phyloP scores from a whole-genome alignment of 2,113 vertebrate species.

The Anguilla japonica region DNA sequence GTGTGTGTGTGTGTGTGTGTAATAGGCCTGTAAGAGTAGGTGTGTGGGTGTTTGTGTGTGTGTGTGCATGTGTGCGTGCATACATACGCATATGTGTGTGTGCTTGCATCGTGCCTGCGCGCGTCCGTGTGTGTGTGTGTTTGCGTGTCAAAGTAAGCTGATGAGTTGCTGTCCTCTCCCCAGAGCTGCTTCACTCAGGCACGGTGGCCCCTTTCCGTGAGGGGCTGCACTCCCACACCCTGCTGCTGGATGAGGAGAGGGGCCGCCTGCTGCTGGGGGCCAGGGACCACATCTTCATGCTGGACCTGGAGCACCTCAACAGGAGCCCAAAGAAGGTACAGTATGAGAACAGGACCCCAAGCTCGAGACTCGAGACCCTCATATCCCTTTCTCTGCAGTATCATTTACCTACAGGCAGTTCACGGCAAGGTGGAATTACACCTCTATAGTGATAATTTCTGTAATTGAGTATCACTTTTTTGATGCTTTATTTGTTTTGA shows the following conservation, averaged over 20 bases:
- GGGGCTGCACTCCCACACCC: slow-evolving; percentile 87
- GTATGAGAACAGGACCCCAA: background rate
- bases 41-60: background rate
- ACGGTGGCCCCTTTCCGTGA: slow-evolving; percentile 85
- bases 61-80: background rate
- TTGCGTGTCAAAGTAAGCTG: background rate
- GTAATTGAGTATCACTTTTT: slow-evolving; percentile 14
- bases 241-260: slow-evolving; percentile 92
- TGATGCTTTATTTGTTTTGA: background rate
- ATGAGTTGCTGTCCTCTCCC: slow-evolving; percentile 42
- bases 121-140: background rate
- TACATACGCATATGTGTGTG: background rate
- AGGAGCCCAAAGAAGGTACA: slow-evolving; percentile 83
- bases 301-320: slow-evolving; percentile 85
- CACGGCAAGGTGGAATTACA: background rate
- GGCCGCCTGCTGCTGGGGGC: slow-evolving; percentile 83
- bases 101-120: background rate
- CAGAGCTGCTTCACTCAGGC: slow-evolving; percentile 87
- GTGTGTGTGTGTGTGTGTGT: background rate
- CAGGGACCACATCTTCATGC: slow-evolving; percentile 88
- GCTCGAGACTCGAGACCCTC: no score
- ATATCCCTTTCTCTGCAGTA: background rate
- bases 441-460: background rate
- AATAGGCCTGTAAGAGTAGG: no score
- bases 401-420: background rate